These are phyloP conservation scores for Suillia variegata DNA, from an alignment of 2,888 invertebrate species.

Conservation along the genomic window DNA sequence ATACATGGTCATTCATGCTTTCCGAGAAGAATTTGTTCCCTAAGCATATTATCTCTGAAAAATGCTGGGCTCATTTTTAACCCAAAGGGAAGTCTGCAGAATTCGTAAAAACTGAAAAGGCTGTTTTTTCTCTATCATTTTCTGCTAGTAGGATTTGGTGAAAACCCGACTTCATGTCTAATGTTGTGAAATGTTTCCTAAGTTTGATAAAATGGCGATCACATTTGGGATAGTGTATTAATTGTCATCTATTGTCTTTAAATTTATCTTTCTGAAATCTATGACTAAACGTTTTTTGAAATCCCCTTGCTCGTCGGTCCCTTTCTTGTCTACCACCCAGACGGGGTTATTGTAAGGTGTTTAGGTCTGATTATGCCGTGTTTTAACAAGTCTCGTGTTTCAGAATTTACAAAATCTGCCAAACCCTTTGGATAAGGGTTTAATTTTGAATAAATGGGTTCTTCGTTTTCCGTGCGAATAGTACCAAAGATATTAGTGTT, in stretches of 20 bases:
- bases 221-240: constrained; percentile 7
- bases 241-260: background rate
- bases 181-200: constrained; percentile 11
- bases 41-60: background rate
- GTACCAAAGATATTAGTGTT: constrained; percentile 6
- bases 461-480: background rate
- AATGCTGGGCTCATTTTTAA: background rate
- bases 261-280: constrained; percentile 4
- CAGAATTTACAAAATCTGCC: background rate
- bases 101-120: background rate
- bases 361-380: background rate
- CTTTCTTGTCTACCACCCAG: constrained; percentile 7
- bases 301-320: background rate
- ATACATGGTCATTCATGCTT: background rate
- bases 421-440: background rate
- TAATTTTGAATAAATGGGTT: background rate
- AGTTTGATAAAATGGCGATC: background rate
- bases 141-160: background rate
- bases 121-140: constrained; percentile 3
- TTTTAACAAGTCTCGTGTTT: background rate
- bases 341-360: constrained; percentile 3
- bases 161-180: constrained; percentile 2
- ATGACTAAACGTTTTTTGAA: background rate
- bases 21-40: background rate
- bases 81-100: background rate